These are phyloP conservation scores for Silurus asotus DNA, from an alignment of 2,113 vertebrate species.

Conservation along the genomic window DNA sequence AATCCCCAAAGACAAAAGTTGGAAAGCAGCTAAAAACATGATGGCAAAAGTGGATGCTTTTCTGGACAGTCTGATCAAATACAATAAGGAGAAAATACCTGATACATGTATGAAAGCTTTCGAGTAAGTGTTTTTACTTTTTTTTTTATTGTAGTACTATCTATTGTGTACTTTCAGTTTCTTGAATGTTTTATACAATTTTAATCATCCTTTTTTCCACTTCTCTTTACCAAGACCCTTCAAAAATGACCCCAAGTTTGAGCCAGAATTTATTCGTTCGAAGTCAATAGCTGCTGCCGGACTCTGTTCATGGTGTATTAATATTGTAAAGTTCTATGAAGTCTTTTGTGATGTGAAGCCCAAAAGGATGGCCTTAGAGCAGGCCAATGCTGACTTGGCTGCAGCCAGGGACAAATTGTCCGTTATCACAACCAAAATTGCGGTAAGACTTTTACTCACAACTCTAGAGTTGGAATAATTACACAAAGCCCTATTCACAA, in stretches of 20 bases:
- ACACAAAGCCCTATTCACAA: not conserved
- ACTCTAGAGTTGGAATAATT: conserved; percentile 54
- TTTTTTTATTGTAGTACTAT: too few relatives aligned
- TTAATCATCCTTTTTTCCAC: too few relatives aligned
- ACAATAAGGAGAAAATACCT: conserved; percentile 91
- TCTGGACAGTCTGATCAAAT: conserved; percentile 84
- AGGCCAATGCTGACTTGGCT: conserved; percentile 82
- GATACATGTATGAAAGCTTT: conserved; percentile 89
- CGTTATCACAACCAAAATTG: conserved; percentile 83
- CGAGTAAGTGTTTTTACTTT: conserved; percentile 46
- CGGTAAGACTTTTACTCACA: conserved; percentile 76
- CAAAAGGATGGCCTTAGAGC: conserved; percentile 84
- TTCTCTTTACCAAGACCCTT: conserved; percentile 68
- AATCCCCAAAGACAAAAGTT: conserved; percentile 92
- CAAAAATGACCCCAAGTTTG: conserved; percentile 86
- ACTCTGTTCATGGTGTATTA: conserved; percentile 96
- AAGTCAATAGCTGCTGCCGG: conserved; percentile 86
- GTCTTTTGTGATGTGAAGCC: conserved; percentile 92
- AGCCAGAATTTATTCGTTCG: conserved; percentile 81
- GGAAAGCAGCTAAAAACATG: conserved; percentile 86
- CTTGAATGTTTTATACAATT: too few relatives aligned
- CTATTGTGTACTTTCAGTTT: too few relatives aligned
- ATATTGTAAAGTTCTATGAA: conserved; percentile 84
- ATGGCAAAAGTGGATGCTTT: conserved; percentile 91
- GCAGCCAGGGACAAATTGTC: conserved; percentile 87